Evolutionary conservation across 1,140 invertebrate species (phyloP).

Genomic region (Leguminivora glycinivorella): DNA sequence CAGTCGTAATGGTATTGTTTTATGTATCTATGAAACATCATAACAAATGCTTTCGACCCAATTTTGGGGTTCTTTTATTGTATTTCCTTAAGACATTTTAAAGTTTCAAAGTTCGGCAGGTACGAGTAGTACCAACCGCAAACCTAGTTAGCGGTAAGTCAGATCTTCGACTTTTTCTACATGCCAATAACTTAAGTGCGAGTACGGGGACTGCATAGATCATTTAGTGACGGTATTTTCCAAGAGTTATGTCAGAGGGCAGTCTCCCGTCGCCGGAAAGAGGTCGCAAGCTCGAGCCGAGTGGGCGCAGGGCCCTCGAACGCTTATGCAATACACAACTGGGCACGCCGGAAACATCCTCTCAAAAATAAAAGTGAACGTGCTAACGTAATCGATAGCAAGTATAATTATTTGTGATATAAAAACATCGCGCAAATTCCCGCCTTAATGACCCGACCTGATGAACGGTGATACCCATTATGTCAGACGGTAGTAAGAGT

Average conservation of each 20-base stretch:
- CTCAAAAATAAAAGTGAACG: conserved; percentile 71
- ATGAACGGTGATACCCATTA: conserved; percentile 34
- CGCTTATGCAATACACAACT: conserved; percentile 41
- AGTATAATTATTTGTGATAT: conserved; percentile 56
- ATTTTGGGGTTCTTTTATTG: not conserved
- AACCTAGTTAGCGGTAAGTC: not conserved
- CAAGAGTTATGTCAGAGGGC: conserved; percentile 8
- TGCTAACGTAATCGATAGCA: conserved; percentile 52
- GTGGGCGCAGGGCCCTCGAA: conserved; percentile 39
- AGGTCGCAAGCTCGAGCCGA: conserved; percentile 37
- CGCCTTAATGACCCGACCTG: conserved; percentile 40
- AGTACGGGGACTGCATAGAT: not conserved
- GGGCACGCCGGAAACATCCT: conserved; percentile 46
- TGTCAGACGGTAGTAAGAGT: conserved; percentile 32
- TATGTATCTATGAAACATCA: not conserved
- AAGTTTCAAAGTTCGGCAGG: not conserved
- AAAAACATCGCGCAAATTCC: conserved; percentile 45
- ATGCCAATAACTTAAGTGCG: too few species aligned
- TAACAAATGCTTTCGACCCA: not conserved
- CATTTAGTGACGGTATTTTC: not conserved
- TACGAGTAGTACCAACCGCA: too few species aligned
- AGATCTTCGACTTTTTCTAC: too few species aligned
- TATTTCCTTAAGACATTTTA: not conserved
- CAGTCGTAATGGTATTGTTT: conserved; percentile 3
- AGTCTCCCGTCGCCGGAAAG: conserved; percentile 25